Evolutionary conservation across 2,113 vertebrate species (phyloP).

Genomic region (Melanotaenia duboulayi): DNA sequence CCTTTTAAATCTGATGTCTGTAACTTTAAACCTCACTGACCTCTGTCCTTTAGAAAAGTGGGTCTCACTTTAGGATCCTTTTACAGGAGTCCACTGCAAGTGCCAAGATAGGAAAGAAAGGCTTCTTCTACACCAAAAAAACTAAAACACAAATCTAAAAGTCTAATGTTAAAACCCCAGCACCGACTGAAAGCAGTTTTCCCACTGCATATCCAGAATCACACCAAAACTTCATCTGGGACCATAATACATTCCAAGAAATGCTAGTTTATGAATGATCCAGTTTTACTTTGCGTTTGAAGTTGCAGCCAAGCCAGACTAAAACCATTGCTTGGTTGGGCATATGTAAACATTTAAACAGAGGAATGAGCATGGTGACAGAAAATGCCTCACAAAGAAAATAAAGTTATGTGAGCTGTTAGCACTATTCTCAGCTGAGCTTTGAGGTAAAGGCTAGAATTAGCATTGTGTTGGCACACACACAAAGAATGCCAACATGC

Average conservation of each 20-base stretch:
- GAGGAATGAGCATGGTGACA: not conserved
- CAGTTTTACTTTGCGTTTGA: not conserved
- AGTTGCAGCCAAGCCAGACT: not conserved
- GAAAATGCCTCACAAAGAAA: slow-evolving; percentile 3
- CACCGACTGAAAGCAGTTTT: not conserved
- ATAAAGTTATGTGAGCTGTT: slow-evolving; percentile 13
- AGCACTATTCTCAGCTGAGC: not conserved
- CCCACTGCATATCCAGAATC: not conserved
- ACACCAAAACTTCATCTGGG: not conserved
- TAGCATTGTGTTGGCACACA: not conserved
- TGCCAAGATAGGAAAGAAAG: not conserved
- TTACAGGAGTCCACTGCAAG: not conserved
- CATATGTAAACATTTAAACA: not conserved
- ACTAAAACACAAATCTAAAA: not conserved
- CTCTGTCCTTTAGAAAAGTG: slow-evolving; percentile 16
- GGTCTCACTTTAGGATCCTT: not conserved
- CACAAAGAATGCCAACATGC: not conserved
- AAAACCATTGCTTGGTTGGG: not conserved
- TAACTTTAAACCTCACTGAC: slow-evolving; percentile 8
- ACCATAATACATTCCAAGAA: not conserved
- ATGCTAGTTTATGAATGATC: not conserved
- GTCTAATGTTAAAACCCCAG: not conserved
- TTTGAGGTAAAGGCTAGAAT: not conserved
- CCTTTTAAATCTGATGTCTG: not conserved
- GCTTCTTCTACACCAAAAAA: not conserved